Base-by-base conservation (phyloP, 2,888 invertebrate species). In the Mesorhabditis sp. region DNA sequence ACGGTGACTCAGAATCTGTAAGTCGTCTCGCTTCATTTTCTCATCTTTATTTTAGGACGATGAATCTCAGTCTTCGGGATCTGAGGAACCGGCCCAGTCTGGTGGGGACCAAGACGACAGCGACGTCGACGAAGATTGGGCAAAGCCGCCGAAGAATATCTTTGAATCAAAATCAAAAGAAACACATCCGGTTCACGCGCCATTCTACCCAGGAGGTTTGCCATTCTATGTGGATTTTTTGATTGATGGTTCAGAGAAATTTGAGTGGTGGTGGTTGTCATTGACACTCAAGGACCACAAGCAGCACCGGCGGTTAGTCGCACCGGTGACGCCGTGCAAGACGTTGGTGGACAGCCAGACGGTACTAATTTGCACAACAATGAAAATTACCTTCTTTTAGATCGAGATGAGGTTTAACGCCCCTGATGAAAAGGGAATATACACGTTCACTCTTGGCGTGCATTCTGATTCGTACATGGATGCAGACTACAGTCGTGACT, bases 181-280 rank as follows among this genome's bases (percentile, higher is more conserved):
- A 80, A 96, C 96, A 13, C 96, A 96, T 86, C 90, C 92, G n/a
- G 97, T 98, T 43, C 98, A 99, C 87, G 93, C 94, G 88, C 98
- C 98, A 0, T 91, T 91, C 87, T 99, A 92, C 87, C 95, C 98
- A 4, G 92, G 92, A 50, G 58, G 58, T 50, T 50, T 50, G 7
- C 1, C n/a, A 13, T 50, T 10, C 58, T 13, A 50, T 1, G 7
- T 10, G 7, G 7, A 50, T 10, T n/a, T 50, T 50, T 13, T 10
- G 7, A 10, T 13, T 50, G 58, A 10, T 13, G n/a, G 7, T 50
- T 50, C n/a, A 88, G 92, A 92, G 78, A 95, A 98, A 87, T 95
- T 95, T 87, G 98, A 99, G 88, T 96, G 92, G 88, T 99, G 98
- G 97, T 99, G 97, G 96, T 92, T 96, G 77, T 98, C 97, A 87